Base-by-base conservation (phyloP, 2,113 vertebrate species). In the Ursus arctos region DNA sequence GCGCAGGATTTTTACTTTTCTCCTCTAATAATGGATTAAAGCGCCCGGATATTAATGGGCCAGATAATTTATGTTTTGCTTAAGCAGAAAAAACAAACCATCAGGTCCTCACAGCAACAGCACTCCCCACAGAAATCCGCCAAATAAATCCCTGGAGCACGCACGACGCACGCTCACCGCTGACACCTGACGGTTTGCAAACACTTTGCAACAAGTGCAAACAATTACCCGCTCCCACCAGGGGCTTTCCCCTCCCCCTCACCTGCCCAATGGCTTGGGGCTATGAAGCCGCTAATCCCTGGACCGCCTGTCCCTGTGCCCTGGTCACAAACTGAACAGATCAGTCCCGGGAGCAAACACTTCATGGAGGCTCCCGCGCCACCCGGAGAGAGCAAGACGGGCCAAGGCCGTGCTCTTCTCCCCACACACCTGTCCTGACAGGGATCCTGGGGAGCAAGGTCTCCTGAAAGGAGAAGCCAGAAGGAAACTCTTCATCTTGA, bases 51-150 rank as follows among this genome's bases (percentile, higher is more conserved):
- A 98, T 96, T 98, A 98, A 98, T 98, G 89, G 80, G 83, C 97
- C 98, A 97, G 98, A 97, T 98, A 98, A 98, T 88, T 92, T 95
- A 98, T 2, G 0, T 94, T 98, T 98, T 98, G 91, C 93, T 98
- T 97, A 98, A 97, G 93, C 81, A 83, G 97, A 97, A 98, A 97
- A 98, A 98, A 98, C 88, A 97, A 98, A 95, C 84, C 81, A 5
- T 83, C 94, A 94, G 87, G 71, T 69, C 67, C 84, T 87, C 11
- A 0, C 57, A 57, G 95, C 83, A 71, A 80, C 59, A 87, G 51
- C 18, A n/a, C 87, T 97, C 96, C 79, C 0, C 2, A 97, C 96
- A 98, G 94, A 97, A 95, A 97, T 31, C 71, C 26, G 51, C 83
- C 90, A 69, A 43, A 98, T 88, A 97, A 98, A 97, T 88, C 40